Conservation (phyloP, 2,888 invertebrate species). For the Embidobia sp. region DNA sequence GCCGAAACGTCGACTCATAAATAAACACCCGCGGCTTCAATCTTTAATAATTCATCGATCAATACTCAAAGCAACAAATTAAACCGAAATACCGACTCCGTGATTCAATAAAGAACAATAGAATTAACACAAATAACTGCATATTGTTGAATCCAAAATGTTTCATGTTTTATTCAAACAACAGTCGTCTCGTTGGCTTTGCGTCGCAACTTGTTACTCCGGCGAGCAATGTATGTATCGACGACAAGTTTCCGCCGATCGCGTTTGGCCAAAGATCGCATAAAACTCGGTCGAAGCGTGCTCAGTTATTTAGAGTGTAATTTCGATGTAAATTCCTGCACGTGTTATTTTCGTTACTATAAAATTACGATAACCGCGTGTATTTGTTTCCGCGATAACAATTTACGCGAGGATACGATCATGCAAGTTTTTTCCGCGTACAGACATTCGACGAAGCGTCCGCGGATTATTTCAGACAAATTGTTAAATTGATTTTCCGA, state of each 20-base stretch:
- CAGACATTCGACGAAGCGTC: neutral
- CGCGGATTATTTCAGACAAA: too few relatives aligned
- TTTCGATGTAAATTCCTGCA: slow-evolving; percentile 23
- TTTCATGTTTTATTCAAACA: slow-evolving; percentile 47
- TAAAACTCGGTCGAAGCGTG: too few relatives aligned
- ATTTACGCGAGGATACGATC: neutral
- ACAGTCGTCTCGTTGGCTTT: slow-evolving; percentile 45
- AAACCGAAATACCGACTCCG: slow-evolving; percentile 5
- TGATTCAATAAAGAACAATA: slow-evolving; percentile 36
- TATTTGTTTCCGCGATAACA: slow-evolving; percentile 1
- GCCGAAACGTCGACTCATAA: slow-evolving; percentile 5
- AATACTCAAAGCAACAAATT: slow-evolving; percentile 17
- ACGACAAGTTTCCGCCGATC: slow-evolving; percentile 29
- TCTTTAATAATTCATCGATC: slow-evolving; percentile 29
- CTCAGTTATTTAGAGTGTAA: too few relatives aligned
- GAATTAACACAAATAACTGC: slow-evolving; percentile 47
- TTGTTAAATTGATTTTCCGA: too few relatives aligned
- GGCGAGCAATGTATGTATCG: slow-evolving; percentile 28
- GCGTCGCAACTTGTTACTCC: slow-evolving; percentile 43
- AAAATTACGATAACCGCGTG: slow-evolving; percentile 2
- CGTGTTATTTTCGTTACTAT: slow-evolving; percentile 4
- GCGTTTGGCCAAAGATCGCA: slow-evolving; percentile 63
- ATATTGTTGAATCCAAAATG: slow-evolving; percentile 33
- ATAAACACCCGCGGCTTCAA: slow-evolving; percentile 14
- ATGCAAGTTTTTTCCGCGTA: slow-evolving; percentile 10